Evolutionary conservation across 2,888 invertebrate genomes (phyloP).

Genomic region (Chydorus sphaericus): DNA sequence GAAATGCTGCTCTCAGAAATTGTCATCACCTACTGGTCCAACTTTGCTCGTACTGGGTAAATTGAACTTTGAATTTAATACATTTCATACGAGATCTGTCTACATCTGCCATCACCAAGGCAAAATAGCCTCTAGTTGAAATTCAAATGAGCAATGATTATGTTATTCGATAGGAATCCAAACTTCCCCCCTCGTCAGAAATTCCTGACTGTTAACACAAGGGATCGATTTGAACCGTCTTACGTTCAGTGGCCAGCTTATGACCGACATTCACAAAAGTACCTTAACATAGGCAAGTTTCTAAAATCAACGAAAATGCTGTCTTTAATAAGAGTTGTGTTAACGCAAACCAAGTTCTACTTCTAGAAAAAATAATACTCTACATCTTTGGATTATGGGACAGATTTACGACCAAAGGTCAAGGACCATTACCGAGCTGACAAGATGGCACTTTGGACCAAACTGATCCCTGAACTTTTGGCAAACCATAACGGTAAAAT

Average conservation of each 20-base stretch:
- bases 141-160: background rate
- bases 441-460: constrained; percentile 71
- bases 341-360: too few species aligned
- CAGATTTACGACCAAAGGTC: constrained; percentile 60
- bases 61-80: too few species aligned
- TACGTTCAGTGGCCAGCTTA: constrained; percentile 67
- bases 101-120: too few species aligned
- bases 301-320: background rate
- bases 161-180: constrained; percentile 25
- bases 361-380: too few species aligned
- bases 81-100: too few species aligned
- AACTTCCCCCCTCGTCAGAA: constrained; percentile 23
- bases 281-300: constrained; percentile 54
- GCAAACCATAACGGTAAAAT: background rate
- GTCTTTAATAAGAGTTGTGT: too few species aligned
- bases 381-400: constrained; percentile 20
- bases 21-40: constrained; percentile 83
- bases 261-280: constrained; percentile 54
- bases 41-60: constrained; percentile 84
- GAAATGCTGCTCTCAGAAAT: constrained; percentile 74
- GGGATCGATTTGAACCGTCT: constrained; percentile 34
- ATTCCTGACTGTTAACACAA: constrained; percentile 10
- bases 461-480: constrained; percentile 57
- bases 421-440: constrained; percentile 59
- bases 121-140: background rate